Conservation (phyloP, 2,888 invertebrate species). For the Plutella xylostella region DNA sequence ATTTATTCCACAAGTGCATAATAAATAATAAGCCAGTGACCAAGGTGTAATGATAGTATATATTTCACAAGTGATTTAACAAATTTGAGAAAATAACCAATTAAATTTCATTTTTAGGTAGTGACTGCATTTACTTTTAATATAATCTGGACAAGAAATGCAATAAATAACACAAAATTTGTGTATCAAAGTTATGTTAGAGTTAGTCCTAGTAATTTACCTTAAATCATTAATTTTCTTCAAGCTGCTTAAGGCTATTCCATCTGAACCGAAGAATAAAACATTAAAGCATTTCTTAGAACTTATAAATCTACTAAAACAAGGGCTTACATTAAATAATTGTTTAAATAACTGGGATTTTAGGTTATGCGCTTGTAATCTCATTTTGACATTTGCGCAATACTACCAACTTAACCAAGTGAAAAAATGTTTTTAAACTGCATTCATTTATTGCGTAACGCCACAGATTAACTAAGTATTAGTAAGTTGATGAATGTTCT, state of each 20-base stretch:
- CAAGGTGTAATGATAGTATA: no score
- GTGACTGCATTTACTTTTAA: no score
- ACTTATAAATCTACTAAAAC: conserved; percentile 24
- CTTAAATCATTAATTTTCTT: conserved; percentile 74
- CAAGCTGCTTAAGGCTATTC: conserved; percentile 82
- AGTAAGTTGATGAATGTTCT: no score
- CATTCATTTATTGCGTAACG: no score
- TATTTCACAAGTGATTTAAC: no score
- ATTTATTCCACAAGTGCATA: no score
- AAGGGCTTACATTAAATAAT: conserved; percentile 28
- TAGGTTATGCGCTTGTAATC: conserved; percentile 37
- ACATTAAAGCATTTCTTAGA: conserved; percentile 36
- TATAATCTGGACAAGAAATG: neutral
- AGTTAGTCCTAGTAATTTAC: conserved; percentile 50
- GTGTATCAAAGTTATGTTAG: neutral
- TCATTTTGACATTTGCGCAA: conserved; percentile 20
- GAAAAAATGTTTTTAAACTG: no score
- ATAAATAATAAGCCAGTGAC: no score
- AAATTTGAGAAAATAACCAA: no score
- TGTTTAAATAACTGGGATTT: conserved; percentile 23
- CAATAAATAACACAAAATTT: neutral
- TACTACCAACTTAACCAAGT: neutral
- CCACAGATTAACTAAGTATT: no score
- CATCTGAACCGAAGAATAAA: conserved; percentile 89
- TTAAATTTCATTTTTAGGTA: no score